Evolutionary conservation across 2,888 invertebrate species (phyloP).

Genomic region (Orthosia gracilis): DNA sequence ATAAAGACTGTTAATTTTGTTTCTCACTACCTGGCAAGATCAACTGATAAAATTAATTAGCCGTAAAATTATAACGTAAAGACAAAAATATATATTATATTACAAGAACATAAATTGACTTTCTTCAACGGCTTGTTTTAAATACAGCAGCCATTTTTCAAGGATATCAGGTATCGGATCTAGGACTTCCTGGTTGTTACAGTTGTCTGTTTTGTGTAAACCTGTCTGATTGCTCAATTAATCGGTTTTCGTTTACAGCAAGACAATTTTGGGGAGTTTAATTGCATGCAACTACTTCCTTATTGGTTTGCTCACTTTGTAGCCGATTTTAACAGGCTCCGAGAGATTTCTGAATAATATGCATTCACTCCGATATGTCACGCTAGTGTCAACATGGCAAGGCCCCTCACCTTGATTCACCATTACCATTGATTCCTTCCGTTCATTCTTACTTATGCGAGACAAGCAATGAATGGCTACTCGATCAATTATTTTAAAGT

Average conservation of each 20-base stretch:
- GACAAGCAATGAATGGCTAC: slow-evolving; percentile 36
- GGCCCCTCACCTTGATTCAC: slow-evolving; percentile 30
- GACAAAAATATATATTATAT: slow-evolving; percentile 5
- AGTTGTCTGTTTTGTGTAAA: slow-evolving; percentile 22
- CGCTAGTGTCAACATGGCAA: slow-evolving; percentile 3
- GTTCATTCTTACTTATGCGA: slow-evolving; percentile 28
- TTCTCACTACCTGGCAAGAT: neutral
- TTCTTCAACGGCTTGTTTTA: slow-evolving; percentile 32
- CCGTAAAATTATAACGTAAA: neutral
- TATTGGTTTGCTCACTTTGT: slow-evolving; percentile 2
- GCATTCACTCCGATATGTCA: slow-evolving; percentile 6
- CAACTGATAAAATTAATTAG: neutral
- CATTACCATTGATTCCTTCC: slow-evolving; percentile 28
- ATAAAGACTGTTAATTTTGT: neutral
- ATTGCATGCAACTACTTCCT: slow-evolving; percentile 30
- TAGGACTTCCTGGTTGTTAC: slow-evolving; percentile 57
- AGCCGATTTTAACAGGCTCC: neutral
- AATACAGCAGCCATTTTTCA: slow-evolving; percentile 43
- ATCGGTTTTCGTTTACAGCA: slow-evolving; percentile 32
- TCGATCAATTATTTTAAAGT: slow-evolving; percentile 23
- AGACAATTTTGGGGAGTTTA: slow-evolving; percentile 21
- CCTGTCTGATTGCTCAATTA: slow-evolving; percentile 37
- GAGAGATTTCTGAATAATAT: neutral
- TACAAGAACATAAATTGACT: slow-evolving; percentile 32
- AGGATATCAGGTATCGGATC: slow-evolving; percentile 54